phyloP scores from a whole-genome alignment of 1,140 invertebrate species.

The Vollenhovia emeryi region DNA sequence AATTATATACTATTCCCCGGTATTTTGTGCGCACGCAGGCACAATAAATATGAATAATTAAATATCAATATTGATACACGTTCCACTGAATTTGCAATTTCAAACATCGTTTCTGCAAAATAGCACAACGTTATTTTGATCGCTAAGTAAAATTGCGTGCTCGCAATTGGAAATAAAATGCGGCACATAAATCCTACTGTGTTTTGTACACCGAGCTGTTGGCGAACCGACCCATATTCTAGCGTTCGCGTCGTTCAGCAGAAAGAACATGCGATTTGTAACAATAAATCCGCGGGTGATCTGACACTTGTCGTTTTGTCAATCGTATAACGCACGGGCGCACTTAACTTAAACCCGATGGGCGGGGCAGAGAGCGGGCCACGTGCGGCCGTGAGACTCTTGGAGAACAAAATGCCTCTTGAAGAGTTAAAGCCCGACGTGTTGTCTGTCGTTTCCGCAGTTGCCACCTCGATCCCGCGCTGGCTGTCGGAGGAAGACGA shows the following conservation, averaged over 20 bases:
- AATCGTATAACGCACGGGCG: background rate
- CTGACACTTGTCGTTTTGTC: background rate
- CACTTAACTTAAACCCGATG: background rate
- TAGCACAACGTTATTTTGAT: background rate
- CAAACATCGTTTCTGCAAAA: background rate
- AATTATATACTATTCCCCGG: background rate
- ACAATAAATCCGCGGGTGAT: background rate
- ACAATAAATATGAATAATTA: slow-evolving; percentile 1
- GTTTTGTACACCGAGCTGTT: background rate
- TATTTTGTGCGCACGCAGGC: background rate
- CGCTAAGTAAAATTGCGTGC: background rate
- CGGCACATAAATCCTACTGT: background rate
- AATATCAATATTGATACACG: background rate
- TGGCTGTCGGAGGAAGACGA: slow-evolving; percentile 84
- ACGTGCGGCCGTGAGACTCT: background rate
- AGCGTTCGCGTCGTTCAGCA: background rate
- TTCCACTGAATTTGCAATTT: background rate
- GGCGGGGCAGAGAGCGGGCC: background rate
- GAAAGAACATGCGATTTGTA: background rate
- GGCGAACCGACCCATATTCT: background rate
- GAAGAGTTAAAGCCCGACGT: slow-evolving; percentile 9
- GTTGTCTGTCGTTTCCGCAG: slow-evolving; percentile 65
- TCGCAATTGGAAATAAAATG: background rate
- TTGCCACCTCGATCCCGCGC: slow-evolving; percentile 74
- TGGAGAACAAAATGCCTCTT: background rate